Percentiles rank a stretch among this genome's conserved stretches.
These are phyloP conservation scores for Pithys albifrons DNA, from an alignment of 2,113 vertebrate genomes.

Conservation along the genomic window DNA sequence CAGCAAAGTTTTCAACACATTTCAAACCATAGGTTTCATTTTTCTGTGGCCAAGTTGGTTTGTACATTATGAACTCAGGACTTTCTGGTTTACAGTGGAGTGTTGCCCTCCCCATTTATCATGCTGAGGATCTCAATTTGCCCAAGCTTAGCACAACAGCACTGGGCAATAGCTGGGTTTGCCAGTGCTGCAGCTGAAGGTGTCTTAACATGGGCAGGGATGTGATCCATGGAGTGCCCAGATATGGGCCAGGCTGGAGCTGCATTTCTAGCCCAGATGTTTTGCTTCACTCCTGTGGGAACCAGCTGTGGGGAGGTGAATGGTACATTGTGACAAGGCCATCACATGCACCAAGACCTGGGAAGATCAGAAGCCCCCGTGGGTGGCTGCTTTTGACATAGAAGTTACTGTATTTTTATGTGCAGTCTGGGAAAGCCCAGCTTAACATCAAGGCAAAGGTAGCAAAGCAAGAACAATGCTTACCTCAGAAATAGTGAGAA, in stretches of 20 bases:
- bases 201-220: not conserved
- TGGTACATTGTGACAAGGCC: not conserved
- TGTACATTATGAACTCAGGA: not conserved
- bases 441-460: not conserved
- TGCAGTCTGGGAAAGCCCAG: not conserved
- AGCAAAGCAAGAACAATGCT: not conserved
- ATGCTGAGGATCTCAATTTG: not conserved
- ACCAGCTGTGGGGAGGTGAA: not conserved
- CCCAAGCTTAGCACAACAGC: not conserved
- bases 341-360: not conserved
- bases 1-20: accelerated
- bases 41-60: not conserved
- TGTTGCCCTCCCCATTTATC: not conserved
- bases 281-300: not conserved
- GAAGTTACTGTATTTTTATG: not conserved
- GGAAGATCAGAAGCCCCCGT: not conserved
- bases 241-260: not conserved
- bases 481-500: not conserved
- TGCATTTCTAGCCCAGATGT: not conserved
- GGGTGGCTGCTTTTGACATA: not conserved
- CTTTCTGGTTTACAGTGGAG: not conserved
- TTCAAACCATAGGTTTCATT: not conserved
- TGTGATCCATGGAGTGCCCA: not conserved
- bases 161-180: not conserved
- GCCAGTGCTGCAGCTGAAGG: not conserved